Conservation (phyloP, 2,888 invertebrate species). For the Euplagia quadripunctaria region DNA sequence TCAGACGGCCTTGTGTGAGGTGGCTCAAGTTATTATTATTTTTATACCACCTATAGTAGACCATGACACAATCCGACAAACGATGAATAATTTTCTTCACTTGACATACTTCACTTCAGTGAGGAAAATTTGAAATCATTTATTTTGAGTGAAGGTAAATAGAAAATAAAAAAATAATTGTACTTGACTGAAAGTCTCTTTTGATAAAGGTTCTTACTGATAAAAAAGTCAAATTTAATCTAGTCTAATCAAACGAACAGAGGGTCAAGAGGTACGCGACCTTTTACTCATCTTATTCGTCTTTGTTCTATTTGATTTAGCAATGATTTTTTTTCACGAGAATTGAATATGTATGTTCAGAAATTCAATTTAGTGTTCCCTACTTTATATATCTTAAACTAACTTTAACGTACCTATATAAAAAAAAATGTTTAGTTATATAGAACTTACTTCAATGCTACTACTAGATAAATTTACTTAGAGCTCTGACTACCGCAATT, state of each 20-base stretch:
- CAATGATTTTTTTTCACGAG: constrained; percentile 9
- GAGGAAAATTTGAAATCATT: not conserved
- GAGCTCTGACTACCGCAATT: too few species aligned
- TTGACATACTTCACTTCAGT: too few species aligned
- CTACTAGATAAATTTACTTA: too few species aligned
- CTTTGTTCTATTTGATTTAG: constrained; percentile 13
- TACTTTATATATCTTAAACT: not conserved
- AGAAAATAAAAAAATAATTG: constrained; percentile 35
- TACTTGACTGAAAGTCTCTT: constrained; percentile 26
- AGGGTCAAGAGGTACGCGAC: constrained; percentile 21
- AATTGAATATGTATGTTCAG: not conserved
- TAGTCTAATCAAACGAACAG: constrained; percentile 23
- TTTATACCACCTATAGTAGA: too few species aligned
- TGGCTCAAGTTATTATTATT: too few species aligned
- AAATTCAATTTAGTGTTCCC: not conserved
- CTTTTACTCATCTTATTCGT: constrained; percentile 6
- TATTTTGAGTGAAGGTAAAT: constrained; percentile 12
- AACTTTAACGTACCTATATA: not conserved
- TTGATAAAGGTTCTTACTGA: constrained; percentile 41
- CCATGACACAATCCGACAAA: not conserved
- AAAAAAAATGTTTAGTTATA: too few species aligned
- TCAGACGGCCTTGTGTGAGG: too few species aligned
- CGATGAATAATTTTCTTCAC: too few species aligned
- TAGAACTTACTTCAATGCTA: too few species aligned
- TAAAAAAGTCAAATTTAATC: constrained; percentile 40